Conservation (phyloP, 2,888 invertebrate genomes). For the Escarpia spicata region DNA sequence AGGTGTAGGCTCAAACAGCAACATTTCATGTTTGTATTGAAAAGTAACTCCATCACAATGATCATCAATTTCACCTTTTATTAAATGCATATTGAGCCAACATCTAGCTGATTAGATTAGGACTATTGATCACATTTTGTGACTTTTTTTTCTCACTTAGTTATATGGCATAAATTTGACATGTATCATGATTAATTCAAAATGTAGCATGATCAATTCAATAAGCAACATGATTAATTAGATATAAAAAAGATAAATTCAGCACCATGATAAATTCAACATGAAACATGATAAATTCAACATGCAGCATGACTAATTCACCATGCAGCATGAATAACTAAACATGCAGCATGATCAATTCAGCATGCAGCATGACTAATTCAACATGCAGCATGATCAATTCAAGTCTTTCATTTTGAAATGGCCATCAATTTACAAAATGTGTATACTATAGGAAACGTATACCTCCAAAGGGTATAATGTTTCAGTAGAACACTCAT, state of each 20-base stretch:
- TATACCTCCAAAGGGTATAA: not conserved
- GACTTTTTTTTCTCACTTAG: not conserved
- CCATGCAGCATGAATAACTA: not conserved
- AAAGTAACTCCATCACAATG: not conserved
- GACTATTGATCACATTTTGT: not conserved
- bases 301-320: not conserved
- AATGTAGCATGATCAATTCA: not conserved
- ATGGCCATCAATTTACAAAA: not conserved
- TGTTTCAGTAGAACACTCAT: not conserved
- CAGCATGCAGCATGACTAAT: not conserved
- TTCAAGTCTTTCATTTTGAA: not conserved
- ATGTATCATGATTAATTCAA: not conserved
- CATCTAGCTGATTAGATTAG: not conserved
- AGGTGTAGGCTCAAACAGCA: too few species aligned
- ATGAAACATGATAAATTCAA: not conserved
- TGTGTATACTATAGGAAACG: not conserved
- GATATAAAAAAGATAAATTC: not conserved
- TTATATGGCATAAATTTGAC: not conserved
- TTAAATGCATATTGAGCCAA: not conserved
- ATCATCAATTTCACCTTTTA: not conserved
- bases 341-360: not conserved
- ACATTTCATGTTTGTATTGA: not conserved
- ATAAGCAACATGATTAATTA: not conserved
- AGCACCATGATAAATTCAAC: not conserved
- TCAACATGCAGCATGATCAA: not conserved